Conservation (phyloP, 2,888 invertebrate genomes). For the Leucoptera coffeella region DNA sequence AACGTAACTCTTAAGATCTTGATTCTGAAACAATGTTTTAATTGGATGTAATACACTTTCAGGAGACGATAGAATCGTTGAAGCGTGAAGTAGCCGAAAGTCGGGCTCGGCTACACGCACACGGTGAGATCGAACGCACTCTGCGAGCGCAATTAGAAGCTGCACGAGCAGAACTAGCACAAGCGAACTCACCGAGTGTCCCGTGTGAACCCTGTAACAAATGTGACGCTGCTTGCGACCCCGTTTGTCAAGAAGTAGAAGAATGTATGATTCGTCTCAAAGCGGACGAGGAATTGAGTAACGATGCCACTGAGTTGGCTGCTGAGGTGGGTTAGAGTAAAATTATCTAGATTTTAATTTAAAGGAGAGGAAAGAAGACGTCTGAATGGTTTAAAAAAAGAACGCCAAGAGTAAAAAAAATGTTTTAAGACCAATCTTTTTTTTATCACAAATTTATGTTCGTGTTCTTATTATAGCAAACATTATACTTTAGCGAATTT, state of each 20-base stretch:
- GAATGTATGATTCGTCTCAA: constrained; percentile 26
- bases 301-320: constrained; percentile 37
- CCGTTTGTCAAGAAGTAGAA: constrained; percentile 28
- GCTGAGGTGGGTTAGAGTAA: constrained; percentile 36
- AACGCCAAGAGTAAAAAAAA: too few relatives aligned
- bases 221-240: constrained; percentile 41
- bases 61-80: constrained; percentile 40
- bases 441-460: too few relatives aligned
- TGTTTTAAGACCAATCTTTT: too few relatives aligned
- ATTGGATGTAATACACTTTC: constrained; percentile 8
- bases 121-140: constrained; percentile 40
- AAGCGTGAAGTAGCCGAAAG: constrained; percentile 43
- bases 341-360: too few relatives aligned
- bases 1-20: too few relatives aligned
- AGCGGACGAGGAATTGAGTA: constrained; percentile 36
- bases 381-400: too few relatives aligned
- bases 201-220: constrained; percentile 17
- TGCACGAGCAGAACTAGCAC: constrained; percentile 22
- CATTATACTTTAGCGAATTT: too few relatives aligned
- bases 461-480: too few relatives aligned
- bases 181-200: constrained; percentile 8
- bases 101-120: constrained; percentile 33
- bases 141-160: constrained; percentile 40
- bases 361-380: too few relatives aligned
- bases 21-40: too few relatives aligned